Evolutionary conservation across 1,140 invertebrate species (phyloP), one percentile per base, ranked within the genome.

Genomic region (Lordiphosa clarofinis): DNA sequence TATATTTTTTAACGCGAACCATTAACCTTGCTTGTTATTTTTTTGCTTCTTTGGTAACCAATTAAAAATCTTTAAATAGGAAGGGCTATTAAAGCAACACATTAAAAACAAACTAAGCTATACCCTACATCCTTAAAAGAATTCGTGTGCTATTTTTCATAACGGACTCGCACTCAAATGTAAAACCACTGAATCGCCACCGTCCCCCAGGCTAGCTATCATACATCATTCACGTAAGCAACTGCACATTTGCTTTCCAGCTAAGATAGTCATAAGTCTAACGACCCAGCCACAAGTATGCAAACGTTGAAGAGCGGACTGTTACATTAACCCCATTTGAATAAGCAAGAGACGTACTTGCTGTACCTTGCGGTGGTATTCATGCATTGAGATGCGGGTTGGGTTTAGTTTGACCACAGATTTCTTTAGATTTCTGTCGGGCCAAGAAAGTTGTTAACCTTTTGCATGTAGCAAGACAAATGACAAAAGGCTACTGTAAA

Each of bases 391-490:
- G 64, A 46, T 67, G 46, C 60, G 21, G 38, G 52, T 48, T 38
- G 50, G 48, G 40, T 60, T 54, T 19, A 9, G 56, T 4, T 38
- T 28, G 28, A 33, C 13, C 65, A 15, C 36, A 54, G 43, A 66
- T 52, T 47, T 42, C 64, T 38, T 28, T 21, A 40, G 61, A 58
- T 67, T 58, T 52, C 39, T 42, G 46, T 40, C 11, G 38, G 49
- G 65, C 44, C 66, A 69, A 69, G 66, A 69, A 69, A 69, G 66
- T 69, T 69, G 66, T 69, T 69, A 69, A 69, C 66, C 66, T 69
- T 69, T 69, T 46, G 65, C 38, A 9, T 53, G 50, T 53, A 11
- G 19, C 24, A 56, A 69, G 56, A 69, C 50, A 69, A 69, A 69
- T 69, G 66, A 69, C 66, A 69, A 69, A 69, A 69, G 66, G 66